A percentile compares a stretch with the other conserved stretches of the same genome.
These are phyloP conservation scores for Fregetta grallaria DNA, from an alignment of 2,113 vertebrate genomes.

Conservation along the genomic window DNA sequence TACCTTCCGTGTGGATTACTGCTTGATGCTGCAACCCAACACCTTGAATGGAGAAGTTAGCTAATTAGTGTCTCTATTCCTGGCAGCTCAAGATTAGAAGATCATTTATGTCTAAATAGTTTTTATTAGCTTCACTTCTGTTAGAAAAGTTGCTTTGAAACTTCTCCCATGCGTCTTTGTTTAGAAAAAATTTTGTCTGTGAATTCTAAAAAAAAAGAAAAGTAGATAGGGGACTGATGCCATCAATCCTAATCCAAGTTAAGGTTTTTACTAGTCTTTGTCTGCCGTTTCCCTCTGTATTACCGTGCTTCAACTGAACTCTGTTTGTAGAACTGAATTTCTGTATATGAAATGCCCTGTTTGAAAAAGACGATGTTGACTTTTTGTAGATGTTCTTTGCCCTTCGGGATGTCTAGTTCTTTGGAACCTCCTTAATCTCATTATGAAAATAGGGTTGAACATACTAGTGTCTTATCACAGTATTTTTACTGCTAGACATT, in stretches of 20 bases:
- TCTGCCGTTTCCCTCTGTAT: background rate
- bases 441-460: background rate
- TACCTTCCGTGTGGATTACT: background rate
- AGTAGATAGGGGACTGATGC: background rate
- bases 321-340: background rate
- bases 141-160: background rate
- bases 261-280: background rate
- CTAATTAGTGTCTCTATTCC: background rate
- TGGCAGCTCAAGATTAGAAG: background rate
- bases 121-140: background rate
- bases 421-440: background rate
- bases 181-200: background rate
- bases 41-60: background rate
- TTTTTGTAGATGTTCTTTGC: background rate
- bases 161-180: background rate
- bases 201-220: background rate
- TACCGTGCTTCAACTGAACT: background rate
- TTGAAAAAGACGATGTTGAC: fast-evolving
- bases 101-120: background rate
- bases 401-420: background rate
- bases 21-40: background rate
- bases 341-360: background rate
- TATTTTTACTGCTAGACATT: background rate
- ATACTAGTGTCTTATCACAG: background rate
- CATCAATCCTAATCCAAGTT: background rate